Base-by-base conservation (phyloP, 2,888 invertebrate species). In the Pterostichus madidus region DNA sequence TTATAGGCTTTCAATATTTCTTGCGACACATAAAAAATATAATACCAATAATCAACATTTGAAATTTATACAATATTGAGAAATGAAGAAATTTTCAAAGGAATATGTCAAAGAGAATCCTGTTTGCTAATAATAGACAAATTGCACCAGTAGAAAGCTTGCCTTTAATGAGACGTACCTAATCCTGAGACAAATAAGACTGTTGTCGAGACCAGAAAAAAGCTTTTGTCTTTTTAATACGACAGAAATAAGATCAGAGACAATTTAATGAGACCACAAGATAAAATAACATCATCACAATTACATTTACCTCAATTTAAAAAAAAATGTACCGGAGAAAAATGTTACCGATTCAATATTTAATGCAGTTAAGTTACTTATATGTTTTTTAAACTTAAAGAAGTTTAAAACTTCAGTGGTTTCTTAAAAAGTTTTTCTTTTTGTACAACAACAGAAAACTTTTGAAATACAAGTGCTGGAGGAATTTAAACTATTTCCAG, bases 181-280 rank as follows among this genome's bases (percentile, higher is more conserved):
- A 49, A 49, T 2, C 11, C 59, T 24, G 15, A 59, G 17, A 6
- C 6, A 17, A 59, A 31, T 11, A 49, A 49, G 13, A n/a, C n/a
- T 49, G 49, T 49, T 49, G 49, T 11, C 49, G 49, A n/a, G 49
- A 8, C 13, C 4, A 17, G 17, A 31, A 49, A 13, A 49, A 13
- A 49, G 11, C 49, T 49, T 49, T 49, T 49, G 49, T 49, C 49
- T n/a, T 31, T 59, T 59, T 59, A 59, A 59, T 59, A 59, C 17
- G 59, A 59, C 59, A 17, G 15, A 59, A 59, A 59, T 17, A 59
- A n/a, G 31, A 59, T 10, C 31, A 3, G 31, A 17, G 59, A 59
- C 17, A 59, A 59, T 59, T 59, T 59, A 59, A 59, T 59, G 59
- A 59, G 59, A 24, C 59, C 31, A 59, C 13, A 10, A 59, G 17